phyloP scores from a whole-genome alignment of 2,888 invertebrate species.

The Crocallis elinguaria region DNA sequence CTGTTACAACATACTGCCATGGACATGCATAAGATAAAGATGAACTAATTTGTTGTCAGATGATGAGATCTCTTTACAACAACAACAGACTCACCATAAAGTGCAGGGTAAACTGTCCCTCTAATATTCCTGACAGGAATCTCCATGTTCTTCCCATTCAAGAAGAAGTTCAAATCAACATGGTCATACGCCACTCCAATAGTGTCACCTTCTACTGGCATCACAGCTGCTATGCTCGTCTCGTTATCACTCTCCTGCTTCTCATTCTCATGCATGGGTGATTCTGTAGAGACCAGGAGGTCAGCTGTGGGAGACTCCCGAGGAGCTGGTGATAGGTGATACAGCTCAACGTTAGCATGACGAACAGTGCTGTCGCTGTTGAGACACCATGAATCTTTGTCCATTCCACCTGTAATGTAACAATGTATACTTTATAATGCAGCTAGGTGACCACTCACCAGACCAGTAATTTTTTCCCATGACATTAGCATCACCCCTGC shows the following conservation, averaged over 20 bases:
- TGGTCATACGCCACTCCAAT: conserved; percentile 98
- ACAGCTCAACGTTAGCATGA: conserved; percentile 92
- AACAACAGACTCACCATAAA: conserved; percentile 92
- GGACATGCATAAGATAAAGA: too few species aligned
- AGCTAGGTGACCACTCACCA: background rate
- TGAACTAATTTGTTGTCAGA: too few species aligned
- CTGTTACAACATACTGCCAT: too few species aligned
- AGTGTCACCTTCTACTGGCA: conserved; percentile 96
- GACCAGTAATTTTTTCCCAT: too few species aligned
- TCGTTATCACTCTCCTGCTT: conserved; percentile 64
- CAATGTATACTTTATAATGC: background rate
- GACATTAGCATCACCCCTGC: too few species aligned
- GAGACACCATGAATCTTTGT: conserved; percentile 96
- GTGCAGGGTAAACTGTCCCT: conserved; percentile 95
- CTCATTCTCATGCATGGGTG: conserved; percentile 62
- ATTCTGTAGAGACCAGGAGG: conserved; percentile 68
- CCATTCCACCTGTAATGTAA: conserved; percentile 88
- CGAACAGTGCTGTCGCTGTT: conserved; percentile 95
- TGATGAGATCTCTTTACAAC: too few species aligned
- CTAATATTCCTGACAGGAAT: conserved; percentile 94
- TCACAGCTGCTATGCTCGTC: conserved; percentile 57
- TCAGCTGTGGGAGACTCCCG: conserved; percentile 76
- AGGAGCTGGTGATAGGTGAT: conserved; percentile 83
- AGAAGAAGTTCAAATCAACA: conserved; percentile 96
- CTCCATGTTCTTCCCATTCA: conserved; percentile 95